Base-by-base conservation (phyloP, 2,797 vertebrate genomes). In the Cuniculus paca region DNA sequence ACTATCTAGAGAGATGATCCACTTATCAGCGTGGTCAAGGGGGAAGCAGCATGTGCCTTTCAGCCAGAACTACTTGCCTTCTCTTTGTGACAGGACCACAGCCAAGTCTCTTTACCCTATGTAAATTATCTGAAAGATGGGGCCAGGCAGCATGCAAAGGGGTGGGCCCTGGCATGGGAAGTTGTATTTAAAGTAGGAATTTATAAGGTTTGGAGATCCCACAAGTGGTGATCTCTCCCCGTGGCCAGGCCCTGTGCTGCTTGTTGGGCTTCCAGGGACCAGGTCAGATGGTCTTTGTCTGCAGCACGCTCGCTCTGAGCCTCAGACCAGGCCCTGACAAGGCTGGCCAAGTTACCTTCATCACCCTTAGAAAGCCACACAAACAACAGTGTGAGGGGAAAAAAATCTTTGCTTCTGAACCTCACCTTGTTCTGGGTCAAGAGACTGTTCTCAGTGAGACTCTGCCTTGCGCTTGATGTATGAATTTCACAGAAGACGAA, bases 401-500 rank as follows among this genome's bases (percentile, higher is more conserved):
- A 26, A 95, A 84, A 17, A 81, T 60, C 48, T 50, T 63, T 60
- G 52, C 77, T 92, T 97, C 58, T 56, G 56, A 94, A 68, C n/a
- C 26, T 52, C 31, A 1, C 16, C 81, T 61, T 78, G 14, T 65
- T 80, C 81, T 90, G 77, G 85, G 54, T 90, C 60, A 58, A 86
- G 63, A 86, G 60, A 54, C 52, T 20, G 54, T 10, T 42, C 72
- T 85, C 31, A 4, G 10, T 54, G 39, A 36, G 87, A 56, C 22
- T 19, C n/a, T 68, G 65, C 79, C 87, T 63, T 19, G 9, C 54
- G 58, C 83, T 39, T 75, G 84, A 94, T 16, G 60, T 8, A 54
- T 48, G 79, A 61, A 63, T 93, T 78, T 92, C 83, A 94, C 94
- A 97, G 86, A n/a, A 89, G 68, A 74, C 52, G 79, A 63, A 1